Base-by-base conservation (phyloP, 2,113 vertebrate species). In the Paramormyrops kingsleyae region DNA sequence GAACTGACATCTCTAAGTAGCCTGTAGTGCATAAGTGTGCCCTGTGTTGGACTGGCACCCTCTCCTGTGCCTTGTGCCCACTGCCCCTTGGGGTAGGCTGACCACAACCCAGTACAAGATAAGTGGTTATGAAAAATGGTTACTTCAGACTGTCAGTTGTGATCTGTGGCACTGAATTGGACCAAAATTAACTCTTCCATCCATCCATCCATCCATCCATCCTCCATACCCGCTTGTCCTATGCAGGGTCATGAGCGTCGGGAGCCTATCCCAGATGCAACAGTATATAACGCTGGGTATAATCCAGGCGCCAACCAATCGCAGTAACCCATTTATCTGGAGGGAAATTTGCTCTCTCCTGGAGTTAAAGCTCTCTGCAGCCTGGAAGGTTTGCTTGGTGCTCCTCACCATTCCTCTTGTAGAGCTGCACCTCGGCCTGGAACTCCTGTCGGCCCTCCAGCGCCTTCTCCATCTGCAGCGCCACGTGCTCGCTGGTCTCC, bases 341-440 rank as follows among this genome's bases (percentile, higher is more conserved):
- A 15, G 0, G 17, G 53, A 44, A 62, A 24, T 62, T 17, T 46
- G 8, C 59, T n/a, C 59, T 27, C 59, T 88, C 53, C 9, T 62
- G 35, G 21, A 44, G 90, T 92, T 88, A 53, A 35, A 35, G n/a
- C n/a, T 24, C 7, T 19, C 5, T 44, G 19, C 13, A 46, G 19
- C 17, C 24, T 4, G 59, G 46, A 21, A 49, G 35, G 8, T 52
- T n/a, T 53, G n/a, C 21, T 5, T 1, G 4, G 53, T 10, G 31
- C 6, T 9, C 53, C 96, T 97, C 93, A 99, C 98, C 98, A 8
- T 96, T 95, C 91, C 98, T 99, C 92, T 95, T 96, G 92, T 99
- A 99, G 95, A 99, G 97, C 94, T 97, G 97, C 89, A 99, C 96
- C 91, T 99, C 97, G 0, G 96, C 93, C 90, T 97, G 97, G 94